Conservation (phyloP, 2,797 vertebrate species). For the Leptatherina wallacei region DNA sequence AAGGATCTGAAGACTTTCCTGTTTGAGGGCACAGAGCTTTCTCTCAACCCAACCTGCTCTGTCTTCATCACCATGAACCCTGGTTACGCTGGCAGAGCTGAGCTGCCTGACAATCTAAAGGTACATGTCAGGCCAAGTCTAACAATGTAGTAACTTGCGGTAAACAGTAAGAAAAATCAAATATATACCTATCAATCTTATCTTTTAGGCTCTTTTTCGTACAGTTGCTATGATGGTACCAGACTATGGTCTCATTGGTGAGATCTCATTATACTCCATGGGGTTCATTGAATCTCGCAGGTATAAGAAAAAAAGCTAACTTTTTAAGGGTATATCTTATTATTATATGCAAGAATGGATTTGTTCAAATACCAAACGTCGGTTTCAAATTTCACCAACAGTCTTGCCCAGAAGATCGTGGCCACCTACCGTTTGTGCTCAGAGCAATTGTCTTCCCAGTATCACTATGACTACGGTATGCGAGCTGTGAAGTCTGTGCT, state of each 20-base stretch:
- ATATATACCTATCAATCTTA: slow-evolving; percentile 1
- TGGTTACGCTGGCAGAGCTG: slow-evolving; percentile 93
- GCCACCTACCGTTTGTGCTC: slow-evolving; percentile 95
- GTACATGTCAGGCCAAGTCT: slow-evolving; percentile 66
- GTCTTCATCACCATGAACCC: slow-evolving; percentile 99
- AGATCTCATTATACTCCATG: slow-evolving; percentile 97
- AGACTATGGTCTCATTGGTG: slow-evolving; percentile 94
- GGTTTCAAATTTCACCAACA: slow-evolving; percentile 47
- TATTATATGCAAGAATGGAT: background rate
- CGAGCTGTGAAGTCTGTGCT: slow-evolving; percentile 95
- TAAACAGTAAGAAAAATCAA: background rate
- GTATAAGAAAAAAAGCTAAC: slow-evolving; percentile 66
- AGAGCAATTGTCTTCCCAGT: slow-evolving; percentile 93
- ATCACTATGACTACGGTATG: slow-evolving; percentile 96
- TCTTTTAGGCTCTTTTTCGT: slow-evolving; percentile 89
- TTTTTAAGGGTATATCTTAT: slow-evolving; percentile 1
- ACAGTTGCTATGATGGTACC: slow-evolving; percentile 98
- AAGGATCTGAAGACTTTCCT: slow-evolving; percentile 88
- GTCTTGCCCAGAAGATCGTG: slow-evolving; percentile 94
- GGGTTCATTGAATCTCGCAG: slow-evolving; percentile 94
- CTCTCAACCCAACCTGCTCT: slow-evolving; percentile 91
- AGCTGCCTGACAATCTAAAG: slow-evolving; percentile 96
- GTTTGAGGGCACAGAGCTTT: slow-evolving; percentile 93
- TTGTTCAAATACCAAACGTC: slow-evolving; percentile 3
- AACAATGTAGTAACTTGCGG: background rate